Conservation (phyloP, 2,797 vertebrate species). For the Sarcoramphus papa region DNA sequence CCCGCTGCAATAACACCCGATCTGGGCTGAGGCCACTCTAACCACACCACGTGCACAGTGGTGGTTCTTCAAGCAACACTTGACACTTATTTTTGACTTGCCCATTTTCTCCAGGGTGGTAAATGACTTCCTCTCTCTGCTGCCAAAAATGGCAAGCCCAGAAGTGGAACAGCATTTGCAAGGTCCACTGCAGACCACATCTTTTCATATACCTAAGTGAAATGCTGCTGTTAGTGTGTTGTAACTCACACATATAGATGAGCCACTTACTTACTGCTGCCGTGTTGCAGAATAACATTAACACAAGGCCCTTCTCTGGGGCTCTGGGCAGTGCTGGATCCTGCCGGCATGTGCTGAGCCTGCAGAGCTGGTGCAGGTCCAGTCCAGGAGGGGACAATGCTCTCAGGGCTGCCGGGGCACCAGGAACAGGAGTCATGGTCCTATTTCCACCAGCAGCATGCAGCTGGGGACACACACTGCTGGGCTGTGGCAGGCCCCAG, state of each 20-base stretch:
- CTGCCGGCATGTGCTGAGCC: rapidly evolving
- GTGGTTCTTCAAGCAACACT: not conserved
- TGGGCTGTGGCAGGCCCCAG: not conserved
- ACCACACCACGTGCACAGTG: rapidly evolving
- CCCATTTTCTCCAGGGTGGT: not conserved
- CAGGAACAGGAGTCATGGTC: not conserved
- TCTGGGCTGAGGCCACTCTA: not conserved
- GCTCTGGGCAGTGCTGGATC: not conserved
- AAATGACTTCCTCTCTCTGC: not conserved
- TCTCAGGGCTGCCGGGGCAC: not conserved
- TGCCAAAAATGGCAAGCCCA: not conserved
- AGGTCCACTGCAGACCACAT: rapidly evolving
- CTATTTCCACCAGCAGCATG: not conserved
- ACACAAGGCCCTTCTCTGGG: not conserved
- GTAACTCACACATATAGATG: rapidly evolving
- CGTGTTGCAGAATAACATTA: not conserved
- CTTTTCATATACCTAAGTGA: not conserved
- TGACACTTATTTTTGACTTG: not conserved
- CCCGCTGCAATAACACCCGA: rapidly evolving
- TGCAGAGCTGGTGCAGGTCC: not conserved
- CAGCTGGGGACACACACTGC: not conserved
- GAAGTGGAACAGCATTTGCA: not conserved
- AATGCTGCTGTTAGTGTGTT: not conserved
- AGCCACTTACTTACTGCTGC: not conserved
- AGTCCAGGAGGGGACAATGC: not conserved